Evolutionary conservation across 2,888 invertebrate species (phyloP).

Genomic region (Cryptus viduatorius): DNA sequence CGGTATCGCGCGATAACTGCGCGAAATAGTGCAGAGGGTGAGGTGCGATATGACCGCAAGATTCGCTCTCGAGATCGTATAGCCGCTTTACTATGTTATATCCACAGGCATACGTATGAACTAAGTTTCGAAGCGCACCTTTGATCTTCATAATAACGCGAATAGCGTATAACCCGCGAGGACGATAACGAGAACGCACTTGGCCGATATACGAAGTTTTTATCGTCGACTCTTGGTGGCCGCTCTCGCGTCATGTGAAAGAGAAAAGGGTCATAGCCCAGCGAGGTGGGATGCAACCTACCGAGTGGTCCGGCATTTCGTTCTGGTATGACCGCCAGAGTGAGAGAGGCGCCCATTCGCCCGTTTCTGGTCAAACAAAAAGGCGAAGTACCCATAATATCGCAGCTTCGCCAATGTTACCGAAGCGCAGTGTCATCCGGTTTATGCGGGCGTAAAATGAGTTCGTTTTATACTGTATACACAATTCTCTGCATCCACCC

Average conservation of each 20-base stretch:
- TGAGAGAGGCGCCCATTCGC: conserved; percentile 23
- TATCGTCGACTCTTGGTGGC: conserved; percentile 52
- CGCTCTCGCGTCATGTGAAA: conserved; percentile 29
- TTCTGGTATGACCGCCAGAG: conserved; percentile 36
- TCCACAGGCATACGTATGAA: background rate
- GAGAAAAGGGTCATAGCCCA: conserved; percentile 47
- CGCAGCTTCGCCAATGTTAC: conserved; percentile 18
- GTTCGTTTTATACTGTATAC: conserved; percentile 36
- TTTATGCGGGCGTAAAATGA: conserved; percentile 66
- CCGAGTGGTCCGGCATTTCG: conserved; percentile 26
- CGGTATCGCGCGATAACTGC: too few species aligned
- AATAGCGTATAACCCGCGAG: conserved; percentile 30
- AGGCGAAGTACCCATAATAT: conserved; percentile 42
- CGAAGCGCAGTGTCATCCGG: conserved; percentile 45
- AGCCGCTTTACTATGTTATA: background rate
- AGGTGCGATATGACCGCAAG: background rate
- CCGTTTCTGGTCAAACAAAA: conserved; percentile 55
- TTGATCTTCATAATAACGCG: conserved; percentile 67
- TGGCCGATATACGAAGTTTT: conserved; percentile 40
- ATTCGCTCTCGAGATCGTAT: background rate
- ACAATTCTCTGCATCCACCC: conserved; percentile 4
- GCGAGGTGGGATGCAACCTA: conserved; percentile 3
- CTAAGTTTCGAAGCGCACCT: conserved; percentile 28
- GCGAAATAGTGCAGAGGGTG: too few species aligned
- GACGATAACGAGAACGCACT: conserved; percentile 64